Percentiles rank a stretch among this genome's conserved stretches.
These are phyloP conservation scores for Sisyra terminalis DNA, from an alignment of 2,888 invertebrate species.

Conservation along the genomic window DNA sequence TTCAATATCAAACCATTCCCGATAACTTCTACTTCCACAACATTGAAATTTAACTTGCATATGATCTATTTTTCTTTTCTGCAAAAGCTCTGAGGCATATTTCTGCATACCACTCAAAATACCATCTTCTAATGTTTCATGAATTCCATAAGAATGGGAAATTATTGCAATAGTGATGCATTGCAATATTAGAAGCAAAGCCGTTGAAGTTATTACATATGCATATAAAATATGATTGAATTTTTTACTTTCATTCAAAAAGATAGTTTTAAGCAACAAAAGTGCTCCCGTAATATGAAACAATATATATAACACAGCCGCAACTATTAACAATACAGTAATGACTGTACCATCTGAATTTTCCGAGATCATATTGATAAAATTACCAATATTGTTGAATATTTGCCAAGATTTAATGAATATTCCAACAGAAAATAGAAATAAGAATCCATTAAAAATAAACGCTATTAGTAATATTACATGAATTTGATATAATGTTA, in stretches of 20 bases:
- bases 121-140: constrained; percentile 26
- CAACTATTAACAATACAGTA: constrained; percentile 15
- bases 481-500: constrained; percentile 1
- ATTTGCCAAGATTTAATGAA: constrained; percentile 18
- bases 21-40: constrained; percentile 39
- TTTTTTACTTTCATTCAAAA: constrained; percentile 12
- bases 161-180: constrained; percentile 17
- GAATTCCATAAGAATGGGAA: constrained; percentile 18
- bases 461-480: not conserved
- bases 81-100: constrained; percentile 33
- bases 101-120: constrained; percentile 39
- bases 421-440: constrained; percentile 17
- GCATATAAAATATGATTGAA: constrained; percentile 18
- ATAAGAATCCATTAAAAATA: constrained; percentile 1
- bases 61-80: constrained; percentile 37
- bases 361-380: constrained; percentile 22
- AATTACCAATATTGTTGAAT: constrained; percentile 19
- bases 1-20: constrained; percentile 43
- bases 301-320: constrained; percentile 12
- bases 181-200: constrained; percentile 13
- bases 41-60: constrained; percentile 44
- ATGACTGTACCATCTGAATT: constrained; percentile 21
- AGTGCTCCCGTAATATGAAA: constrained; percentile 16
- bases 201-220: constrained; percentile 13
- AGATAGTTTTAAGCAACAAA: constrained; percentile 17